Conservation (phyloP, 2,888 invertebrate genomes). For the Zootermopsis nevadensis region DNA sequence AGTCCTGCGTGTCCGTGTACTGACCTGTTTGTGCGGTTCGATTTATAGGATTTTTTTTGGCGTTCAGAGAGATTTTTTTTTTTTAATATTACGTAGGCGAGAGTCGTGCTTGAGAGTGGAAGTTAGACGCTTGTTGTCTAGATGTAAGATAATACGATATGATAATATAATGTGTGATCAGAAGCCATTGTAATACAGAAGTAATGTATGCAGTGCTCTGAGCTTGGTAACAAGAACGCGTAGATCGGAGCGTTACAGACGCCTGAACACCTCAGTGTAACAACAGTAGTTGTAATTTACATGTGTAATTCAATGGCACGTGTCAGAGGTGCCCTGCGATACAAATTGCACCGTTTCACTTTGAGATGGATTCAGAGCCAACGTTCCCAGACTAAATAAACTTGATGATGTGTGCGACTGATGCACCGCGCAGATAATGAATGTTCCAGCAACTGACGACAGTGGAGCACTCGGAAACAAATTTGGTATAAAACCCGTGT, state of each 20-base stretch:
- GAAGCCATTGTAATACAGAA: no score
- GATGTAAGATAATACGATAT: no score
- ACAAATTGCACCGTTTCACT: conserved; percentile 1
- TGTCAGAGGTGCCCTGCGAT: neutral
- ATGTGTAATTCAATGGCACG: conserved; percentile 2
- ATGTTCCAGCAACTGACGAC: neutral
- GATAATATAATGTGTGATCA: no score
- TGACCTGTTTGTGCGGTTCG: no score
- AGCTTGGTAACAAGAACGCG: neutral
- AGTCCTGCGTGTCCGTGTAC: no score
- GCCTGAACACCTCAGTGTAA: neutral
- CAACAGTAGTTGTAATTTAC: conserved; percentile 1
- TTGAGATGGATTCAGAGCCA: neutral
- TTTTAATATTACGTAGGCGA: no score
- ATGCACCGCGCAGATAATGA: neutral
- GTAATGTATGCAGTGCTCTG: neutral
- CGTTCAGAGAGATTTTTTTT: no score
- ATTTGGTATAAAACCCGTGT: neutral
- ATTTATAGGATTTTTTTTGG: no score
- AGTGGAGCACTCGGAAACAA: neutral
- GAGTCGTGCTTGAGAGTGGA: no score
- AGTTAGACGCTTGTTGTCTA: no score
- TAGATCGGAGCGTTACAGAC: neutral
- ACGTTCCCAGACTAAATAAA: neutral
- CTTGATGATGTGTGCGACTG: neutral